Base-by-base conservation (phyloP, 2,888 invertebrate genomes). In the Listrodromus nycthemerus region DNA sequence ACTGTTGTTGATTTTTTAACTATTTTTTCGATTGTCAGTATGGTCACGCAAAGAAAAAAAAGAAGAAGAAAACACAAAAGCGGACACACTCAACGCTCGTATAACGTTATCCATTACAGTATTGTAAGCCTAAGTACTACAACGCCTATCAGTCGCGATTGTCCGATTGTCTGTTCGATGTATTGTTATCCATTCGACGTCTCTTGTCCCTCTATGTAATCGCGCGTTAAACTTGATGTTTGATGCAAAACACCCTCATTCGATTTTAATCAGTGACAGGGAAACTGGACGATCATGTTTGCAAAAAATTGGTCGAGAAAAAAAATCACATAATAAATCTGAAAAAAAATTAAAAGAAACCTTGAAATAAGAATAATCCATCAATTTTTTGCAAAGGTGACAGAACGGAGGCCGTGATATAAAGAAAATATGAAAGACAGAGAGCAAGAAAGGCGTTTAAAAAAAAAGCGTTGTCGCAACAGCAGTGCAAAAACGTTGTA, bases 121-220 rank as follows among this genome's bases (percentile, higher is more conserved):
- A 91, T 91, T 91, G 90, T 91, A 91, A 91, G 89, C 87, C 89
- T 90, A 90, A 91, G 89, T 90, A 90, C 91, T 88, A 89, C 87
- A 48, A 61, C 48, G 65, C 70, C 65, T 67, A 76, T 76, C 82
- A 76, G 69, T 76, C 82, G 71, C 67, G 76, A 71, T 83, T 65
- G 71, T 83, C 73, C 67, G 84, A 80, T 80, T 80, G 65, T 66
- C 58, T 71, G 80, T 79, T 70, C 71, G 58, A 67, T 78, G 73
- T 80, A 75, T 75, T 50, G 37, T 66, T 61, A 66, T 70, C 76
- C 67, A 69, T 61, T 67, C 83, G 83, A 80, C 83, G 75, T 80
- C 66, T 75, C 70, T 69, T 58, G 61, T 73, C 37, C 63, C 67
- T 52, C 74, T 45, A 83, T 83, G 71, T 83, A 52, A 70, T 70